Percentiles rank a stretch among this genome's conserved stretches.
Evolutionary conservation across 1,140 invertebrate genomes (phyloP).

Genomic region (Eueides isabella): DNA sequence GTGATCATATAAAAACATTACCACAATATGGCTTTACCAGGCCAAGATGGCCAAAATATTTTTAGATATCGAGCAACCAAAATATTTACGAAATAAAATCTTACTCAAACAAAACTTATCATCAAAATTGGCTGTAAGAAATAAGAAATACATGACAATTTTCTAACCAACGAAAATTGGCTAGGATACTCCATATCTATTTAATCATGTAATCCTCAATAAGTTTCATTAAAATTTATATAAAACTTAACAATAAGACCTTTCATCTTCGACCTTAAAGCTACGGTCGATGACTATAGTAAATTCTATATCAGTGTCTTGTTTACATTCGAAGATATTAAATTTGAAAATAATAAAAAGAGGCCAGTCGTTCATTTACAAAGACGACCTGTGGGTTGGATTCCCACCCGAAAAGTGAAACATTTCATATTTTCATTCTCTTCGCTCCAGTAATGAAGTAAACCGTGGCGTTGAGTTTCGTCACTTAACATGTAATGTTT

Average conservation of each 20-base stretch:
- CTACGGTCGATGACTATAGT: not conserved
- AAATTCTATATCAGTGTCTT: not conserved
- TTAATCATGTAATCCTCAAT: slow-evolving; percentile 5
- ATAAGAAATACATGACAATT: not conserved
- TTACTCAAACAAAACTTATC: not conserved
- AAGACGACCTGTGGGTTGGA: too few species aligned
- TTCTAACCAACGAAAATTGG: not conserved
- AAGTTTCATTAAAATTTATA: not conserved
- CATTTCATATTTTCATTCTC: too few species aligned
- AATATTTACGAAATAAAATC: too few species aligned
- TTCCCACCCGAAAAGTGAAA: too few species aligned
- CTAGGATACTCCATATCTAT: not conserved
- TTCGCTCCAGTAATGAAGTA: too few species aligned
- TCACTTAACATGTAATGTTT: too few species aligned
- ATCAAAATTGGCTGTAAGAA: not conserved
- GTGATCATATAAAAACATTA: too few species aligned
- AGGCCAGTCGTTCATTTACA: too few species aligned
- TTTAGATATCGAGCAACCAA: too few species aligned
- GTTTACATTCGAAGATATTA: not conserved
- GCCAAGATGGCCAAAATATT: too few species aligned
- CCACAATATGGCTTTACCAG: too few species aligned
- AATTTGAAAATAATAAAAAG: not conserved
- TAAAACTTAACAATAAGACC: not conserved
- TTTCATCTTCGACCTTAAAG: not conserved
- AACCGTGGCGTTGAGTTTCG: too few species aligned